Evolutionary conservation across 2,888 invertebrate genomes (phyloP).

Genomic region (Cryptocephalus moraei): DNA sequence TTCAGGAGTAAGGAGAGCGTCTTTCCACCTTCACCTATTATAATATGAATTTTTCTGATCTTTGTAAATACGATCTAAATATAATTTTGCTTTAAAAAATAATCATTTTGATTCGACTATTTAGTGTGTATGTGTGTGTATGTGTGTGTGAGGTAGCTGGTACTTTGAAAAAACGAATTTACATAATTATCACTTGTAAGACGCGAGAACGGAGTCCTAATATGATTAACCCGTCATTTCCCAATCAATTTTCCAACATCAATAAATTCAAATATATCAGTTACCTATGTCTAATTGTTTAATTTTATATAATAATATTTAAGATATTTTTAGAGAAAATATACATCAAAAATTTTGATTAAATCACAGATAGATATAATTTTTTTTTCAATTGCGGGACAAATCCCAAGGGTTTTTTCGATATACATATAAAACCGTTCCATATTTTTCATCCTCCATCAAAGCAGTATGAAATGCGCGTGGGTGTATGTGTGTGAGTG

Average conservation of each 20-base stretch:
- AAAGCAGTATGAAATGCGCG: slow-evolving; percentile 34
- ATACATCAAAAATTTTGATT: slow-evolving; percentile 50
- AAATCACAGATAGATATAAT: slow-evolving; percentile 50
- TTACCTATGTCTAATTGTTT: slow-evolving; percentile 39
- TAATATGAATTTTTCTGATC: no score
- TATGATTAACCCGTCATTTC: slow-evolving; percentile 3
- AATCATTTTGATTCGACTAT: no score
- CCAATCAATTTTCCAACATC: slow-evolving; percentile 21
- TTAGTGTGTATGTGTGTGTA: no score
- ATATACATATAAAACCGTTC: slow-evolving; percentile 25
- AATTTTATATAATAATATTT: slow-evolving; percentile 40
- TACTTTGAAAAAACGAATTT: no score
- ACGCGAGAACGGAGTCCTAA: neutral
- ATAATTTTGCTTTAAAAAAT: no score
- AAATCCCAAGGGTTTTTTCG: slow-evolving; percentile 29
- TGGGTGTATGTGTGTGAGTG: slow-evolving; percentile 16
- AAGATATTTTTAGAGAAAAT: slow-evolving; percentile 49
- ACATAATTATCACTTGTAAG: no score
- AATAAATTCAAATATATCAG: slow-evolving; percentile 28
- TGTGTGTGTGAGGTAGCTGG: no score
- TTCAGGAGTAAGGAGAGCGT: no score
- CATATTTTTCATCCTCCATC: slow-evolving; percentile 26
- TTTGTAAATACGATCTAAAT: no score
- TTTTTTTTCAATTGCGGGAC: slow-evolving; percentile 38
- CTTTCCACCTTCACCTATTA: no score